phyloP scores from a whole-genome alignment of 2,113 vertebrate species.

The Eidolon helvum region DNA sequence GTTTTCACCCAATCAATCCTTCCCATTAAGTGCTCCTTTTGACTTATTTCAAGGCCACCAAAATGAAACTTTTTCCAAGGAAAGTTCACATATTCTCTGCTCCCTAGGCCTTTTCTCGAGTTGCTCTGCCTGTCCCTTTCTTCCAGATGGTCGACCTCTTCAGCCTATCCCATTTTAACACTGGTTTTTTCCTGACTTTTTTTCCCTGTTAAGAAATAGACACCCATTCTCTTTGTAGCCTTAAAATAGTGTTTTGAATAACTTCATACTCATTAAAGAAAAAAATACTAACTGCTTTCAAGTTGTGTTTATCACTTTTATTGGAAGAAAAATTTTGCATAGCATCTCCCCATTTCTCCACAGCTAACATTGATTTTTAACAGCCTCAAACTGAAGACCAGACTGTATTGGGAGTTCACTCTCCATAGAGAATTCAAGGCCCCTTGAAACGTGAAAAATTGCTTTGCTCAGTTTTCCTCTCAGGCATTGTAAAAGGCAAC shows the following conservation, averaged over 20 bases:
- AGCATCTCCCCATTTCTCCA: not conserved
- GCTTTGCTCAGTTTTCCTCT: not conserved
- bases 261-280: not conserved
- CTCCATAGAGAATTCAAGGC: not conserved
- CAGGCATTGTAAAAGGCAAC: not conserved
- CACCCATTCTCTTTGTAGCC: not conserved
- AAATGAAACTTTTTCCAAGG: not conserved
- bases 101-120: not conserved
- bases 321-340: not conserved
- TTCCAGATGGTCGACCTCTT: not conserved
- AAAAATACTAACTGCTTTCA: not conserved
- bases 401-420: not conserved
- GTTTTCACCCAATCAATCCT: not conserved
- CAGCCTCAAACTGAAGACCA: not conserved
- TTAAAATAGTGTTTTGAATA: not conserved
- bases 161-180: not conserved
- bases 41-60: not conserved
- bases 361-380: conserved; percentile 17
- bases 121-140: not conserved
- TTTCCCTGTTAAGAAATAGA: not conserved
- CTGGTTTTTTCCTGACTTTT: not conserved
- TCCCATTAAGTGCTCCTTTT: not conserved
- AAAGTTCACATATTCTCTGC: not conserved
- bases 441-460: not conserved
- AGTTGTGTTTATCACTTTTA: not conserved